Conservation (phyloP, 2,888 invertebrate genomes). For the Auanema freiburgensis region DNA sequence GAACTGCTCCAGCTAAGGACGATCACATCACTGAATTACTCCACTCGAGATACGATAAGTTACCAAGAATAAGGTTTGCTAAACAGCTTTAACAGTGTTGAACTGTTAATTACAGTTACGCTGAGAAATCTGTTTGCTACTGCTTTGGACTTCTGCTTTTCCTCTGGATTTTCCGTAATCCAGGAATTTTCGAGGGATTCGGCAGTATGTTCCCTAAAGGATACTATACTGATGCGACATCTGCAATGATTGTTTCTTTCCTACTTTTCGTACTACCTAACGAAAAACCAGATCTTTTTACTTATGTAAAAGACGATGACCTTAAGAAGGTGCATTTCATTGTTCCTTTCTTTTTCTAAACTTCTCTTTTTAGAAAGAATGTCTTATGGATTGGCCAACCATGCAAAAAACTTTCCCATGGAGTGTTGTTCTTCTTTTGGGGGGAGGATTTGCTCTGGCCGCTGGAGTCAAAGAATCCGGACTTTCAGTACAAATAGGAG, state of each 20-base stretch:
- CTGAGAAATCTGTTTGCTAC: slow-evolving; percentile 48
- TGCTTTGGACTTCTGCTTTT: slow-evolving; percentile 78
- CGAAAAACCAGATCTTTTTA: slow-evolving; percentile 68
- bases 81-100: neutral
- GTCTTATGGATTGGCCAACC: slow-evolving; percentile 66
- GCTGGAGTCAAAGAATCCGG: slow-evolving; percentile 71
- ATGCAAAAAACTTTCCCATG: slow-evolving; percentile 59
- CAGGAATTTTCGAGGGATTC: slow-evolving; percentile 76
- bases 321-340: slow-evolving; percentile 30
- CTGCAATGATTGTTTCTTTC: slow-evolving; percentile 80
- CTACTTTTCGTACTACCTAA: slow-evolving; percentile 83
- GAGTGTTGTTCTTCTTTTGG: slow-evolving; percentile 58
- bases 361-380: slow-evolving; percentile 66
- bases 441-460: slow-evolving; percentile 62
- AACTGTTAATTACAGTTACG: slow-evolving; percentile 34
- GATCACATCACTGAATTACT: slow-evolving; percentile 51
- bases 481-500: slow-evolving; percentile 78
- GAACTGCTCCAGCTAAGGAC: slow-evolving; percentile 44
- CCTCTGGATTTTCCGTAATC: slow-evolving; percentile 86
- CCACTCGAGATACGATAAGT: slow-evolving; percentile 40
- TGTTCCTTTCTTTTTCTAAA: neutral
- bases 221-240: slow-evolving; percentile 67
- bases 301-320: slow-evolving; percentile 38
- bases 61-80: slow-evolving; percentile 54
- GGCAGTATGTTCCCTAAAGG: slow-evolving; percentile 39